Conservation (phyloP, 2,113 vertebrate genomes). For the Anser cygnoides region DNA sequence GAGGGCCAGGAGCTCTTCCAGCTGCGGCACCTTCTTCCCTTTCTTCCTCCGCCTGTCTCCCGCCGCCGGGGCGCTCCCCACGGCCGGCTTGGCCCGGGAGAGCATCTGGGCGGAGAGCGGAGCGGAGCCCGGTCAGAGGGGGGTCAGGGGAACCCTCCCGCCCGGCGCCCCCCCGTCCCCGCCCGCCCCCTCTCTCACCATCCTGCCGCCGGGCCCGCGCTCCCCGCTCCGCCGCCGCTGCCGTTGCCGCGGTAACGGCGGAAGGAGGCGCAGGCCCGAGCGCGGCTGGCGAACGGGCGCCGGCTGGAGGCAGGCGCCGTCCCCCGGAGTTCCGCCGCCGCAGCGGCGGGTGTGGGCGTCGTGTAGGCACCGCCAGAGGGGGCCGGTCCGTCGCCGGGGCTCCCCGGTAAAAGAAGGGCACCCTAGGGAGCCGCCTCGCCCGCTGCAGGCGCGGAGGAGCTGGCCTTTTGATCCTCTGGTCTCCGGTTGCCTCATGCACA, state of each 20-base stretch:
- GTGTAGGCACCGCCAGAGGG: fast-evolving
- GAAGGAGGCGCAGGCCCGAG: neutral
- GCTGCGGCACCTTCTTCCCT: conserved; percentile 82
- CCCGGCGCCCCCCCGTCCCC: neutral
- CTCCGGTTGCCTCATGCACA: neutral
- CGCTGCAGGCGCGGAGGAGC: neutral
- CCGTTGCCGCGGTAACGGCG: conserved; percentile 42
- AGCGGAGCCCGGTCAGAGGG: neutral
- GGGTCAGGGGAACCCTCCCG: too few species aligned
- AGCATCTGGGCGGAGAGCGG: conserved; percentile 84
- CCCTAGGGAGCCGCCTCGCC: too few species aligned
- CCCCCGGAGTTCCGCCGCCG: neutral
- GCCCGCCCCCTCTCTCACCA: conserved; percentile 15
- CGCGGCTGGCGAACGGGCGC: neutral
- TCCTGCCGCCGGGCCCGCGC: neutral
- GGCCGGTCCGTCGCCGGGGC: fast-evolving
- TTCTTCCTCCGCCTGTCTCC: conserved; percentile 84
- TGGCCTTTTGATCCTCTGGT: neutral
- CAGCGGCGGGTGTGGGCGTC: neutral
- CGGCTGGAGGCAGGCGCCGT: neutral
- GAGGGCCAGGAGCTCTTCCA: conserved; percentile 88
- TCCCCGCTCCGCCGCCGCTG: neutral
- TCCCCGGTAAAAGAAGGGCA: too few species aligned
- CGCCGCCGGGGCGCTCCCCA: conserved; percentile 77
- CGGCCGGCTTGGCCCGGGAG: conserved; percentile 91